These are phyloP conservation scores for Thymelicus acteon DNA, from an alignment of 2,888 invertebrate species.

Conservation along the genomic window DNA sequence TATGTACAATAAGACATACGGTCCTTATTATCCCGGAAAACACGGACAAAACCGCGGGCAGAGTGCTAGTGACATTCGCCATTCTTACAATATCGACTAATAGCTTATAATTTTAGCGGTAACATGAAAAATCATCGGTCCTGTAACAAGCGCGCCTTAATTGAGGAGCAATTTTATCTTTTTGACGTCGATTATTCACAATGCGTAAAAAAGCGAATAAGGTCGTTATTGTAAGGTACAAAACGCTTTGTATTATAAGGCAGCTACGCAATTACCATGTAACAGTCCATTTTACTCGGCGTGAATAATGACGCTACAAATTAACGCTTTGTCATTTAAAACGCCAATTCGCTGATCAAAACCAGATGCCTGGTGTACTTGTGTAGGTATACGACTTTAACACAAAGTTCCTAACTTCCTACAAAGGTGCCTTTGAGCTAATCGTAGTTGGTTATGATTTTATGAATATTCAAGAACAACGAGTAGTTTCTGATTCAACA, in stretches of 20 bases:
- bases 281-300: constrained; percentile 33
- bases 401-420: neutral
- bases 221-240: constrained; percentile 36
- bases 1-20: no score
- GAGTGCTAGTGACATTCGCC: neutral
- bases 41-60: no score
- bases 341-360: constrained; percentile 32
- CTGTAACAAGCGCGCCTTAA: constrained; percentile 29
- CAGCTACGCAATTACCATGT: constrained; percentile 36
- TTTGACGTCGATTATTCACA: constrained; percentile 34
- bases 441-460: constrained; percentile 17
- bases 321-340: constrained; percentile 35
- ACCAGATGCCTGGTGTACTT: constrained; percentile 44
- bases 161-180: constrained; percentile 35
- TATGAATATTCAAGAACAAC: neutral
- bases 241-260: constrained; percentile 35
- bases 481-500: no score
- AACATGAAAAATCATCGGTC: constrained; percentile 24
- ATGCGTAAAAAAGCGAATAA: constrained; percentile 36
- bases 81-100: neutral
- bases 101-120: constrained; percentile 15
- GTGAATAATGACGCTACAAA: constrained; percentile 34
- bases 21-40: no score
- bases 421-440: constrained; percentile 8
- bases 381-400: constrained; percentile 10